These are phyloP conservation scores for Pteromalus puparum DNA, from an alignment of 1,140 invertebrate species.

Conservation along the genomic window DNA sequence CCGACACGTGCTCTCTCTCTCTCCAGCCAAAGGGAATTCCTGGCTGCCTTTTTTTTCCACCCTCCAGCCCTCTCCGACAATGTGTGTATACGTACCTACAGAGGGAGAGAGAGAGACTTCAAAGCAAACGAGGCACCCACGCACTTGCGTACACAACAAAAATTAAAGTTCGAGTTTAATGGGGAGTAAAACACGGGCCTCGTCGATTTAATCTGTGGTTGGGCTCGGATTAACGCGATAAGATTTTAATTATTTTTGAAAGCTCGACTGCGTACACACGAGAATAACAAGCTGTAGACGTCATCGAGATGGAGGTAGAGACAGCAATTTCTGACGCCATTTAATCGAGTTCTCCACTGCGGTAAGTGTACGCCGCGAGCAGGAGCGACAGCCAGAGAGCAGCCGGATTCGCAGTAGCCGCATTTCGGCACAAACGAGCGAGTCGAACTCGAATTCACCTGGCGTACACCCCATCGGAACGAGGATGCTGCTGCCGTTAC, in stretches of 20 bases:
- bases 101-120: too few relatives aligned
- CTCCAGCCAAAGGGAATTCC: neutral
- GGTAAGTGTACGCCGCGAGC: neutral
- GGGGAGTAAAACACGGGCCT: too few relatives aligned
- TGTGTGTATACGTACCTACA: too few relatives aligned
- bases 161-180: too few relatives aligned
- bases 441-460: conserved; percentile 22
- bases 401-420: neutral
- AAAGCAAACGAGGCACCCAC: too few relatives aligned
- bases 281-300: too few relatives aligned
- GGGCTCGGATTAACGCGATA: too few relatives aligned
- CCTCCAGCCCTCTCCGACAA: too few relatives aligned
- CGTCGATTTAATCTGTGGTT: too few relatives aligned
- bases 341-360: neutral
- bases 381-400: neutral
- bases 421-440: conserved; percentile 16
- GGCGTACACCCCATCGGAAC: neutral
- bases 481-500: neutral
- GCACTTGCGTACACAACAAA: too few relatives aligned
- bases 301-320: neutral
- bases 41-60: neutral
- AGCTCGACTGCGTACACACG: too few relatives aligned
- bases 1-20: neutral
- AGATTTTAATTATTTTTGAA: too few relatives aligned
- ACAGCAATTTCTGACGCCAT: neutral